Conservation (phyloP, 2,888 invertebrate species). For the Eupithecia centaureata region DNA sequence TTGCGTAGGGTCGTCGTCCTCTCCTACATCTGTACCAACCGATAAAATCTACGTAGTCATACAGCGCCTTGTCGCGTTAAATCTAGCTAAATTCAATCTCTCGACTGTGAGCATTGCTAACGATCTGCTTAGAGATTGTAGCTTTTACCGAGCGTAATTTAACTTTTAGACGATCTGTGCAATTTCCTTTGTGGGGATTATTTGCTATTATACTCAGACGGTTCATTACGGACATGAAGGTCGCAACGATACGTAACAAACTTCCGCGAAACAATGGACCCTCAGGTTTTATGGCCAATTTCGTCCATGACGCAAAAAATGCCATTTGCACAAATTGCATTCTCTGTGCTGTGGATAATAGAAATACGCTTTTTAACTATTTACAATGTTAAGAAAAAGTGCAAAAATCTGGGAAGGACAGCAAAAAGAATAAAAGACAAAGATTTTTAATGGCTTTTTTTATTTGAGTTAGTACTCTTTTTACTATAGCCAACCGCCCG, state of each 20-base stretch:
- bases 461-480: conserved; percentile 33
- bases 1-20: conserved; percentile 84
- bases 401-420: conserved; percentile 58
- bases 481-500: conserved; percentile 25
- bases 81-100: conserved; percentile 59
- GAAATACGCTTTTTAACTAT: conserved; percentile 51
- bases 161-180: conserved; percentile 63
- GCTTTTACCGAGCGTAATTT: conserved; percentile 53
- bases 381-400: conserved; percentile 57
- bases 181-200: conserved; percentile 60
- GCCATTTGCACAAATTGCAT: conserved; percentile 76
- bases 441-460: conserved; percentile 40
- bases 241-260: conserved; percentile 49
- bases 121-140: conserved; percentile 34
- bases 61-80: conserved; percentile 53
- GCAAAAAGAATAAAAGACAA: conserved; percentile 43
- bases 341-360: conserved; percentile 56
- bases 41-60: conserved; percentile 44
- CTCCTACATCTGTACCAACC: conserved; percentile 62
- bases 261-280: conserved; percentile 53
- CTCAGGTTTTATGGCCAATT: conserved; percentile 61
- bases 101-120: conserved; percentile 32
- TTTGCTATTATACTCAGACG: conserved; percentile 47
- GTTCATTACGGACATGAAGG: conserved; percentile 52
- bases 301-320: conserved; percentile 62